Percentiles rank a stretch among this genome's conserved stretches.
These are phyloP conservation scores for Eretmodus cyanostictus DNA, from an alignment of 2,113 vertebrate species.

Conservation along the genomic window DNA sequence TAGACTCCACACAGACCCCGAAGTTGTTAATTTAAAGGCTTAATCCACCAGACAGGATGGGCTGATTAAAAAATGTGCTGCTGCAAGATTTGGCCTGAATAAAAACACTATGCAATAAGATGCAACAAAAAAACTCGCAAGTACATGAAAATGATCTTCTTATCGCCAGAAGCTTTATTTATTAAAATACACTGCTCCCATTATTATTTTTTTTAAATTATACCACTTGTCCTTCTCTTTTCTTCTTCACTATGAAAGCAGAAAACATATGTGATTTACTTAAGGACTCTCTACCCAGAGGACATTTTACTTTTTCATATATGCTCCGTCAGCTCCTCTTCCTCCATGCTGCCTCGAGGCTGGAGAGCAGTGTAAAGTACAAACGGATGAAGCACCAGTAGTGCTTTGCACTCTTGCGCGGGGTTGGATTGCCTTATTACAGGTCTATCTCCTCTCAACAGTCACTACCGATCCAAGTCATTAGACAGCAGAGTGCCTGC, in stretches of 20 bases:
- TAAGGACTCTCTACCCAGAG: background rate
- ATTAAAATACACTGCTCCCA: background rate
- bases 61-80: background rate
- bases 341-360: background rate
- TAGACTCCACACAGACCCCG: background rate
- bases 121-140: background rate
- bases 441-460: conserved; percentile 57
- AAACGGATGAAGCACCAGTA: conserved; percentile 1
- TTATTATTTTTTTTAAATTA: background rate
- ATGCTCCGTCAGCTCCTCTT: background rate
- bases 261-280: background rate
- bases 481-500: conserved; percentile 56
- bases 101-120: background rate
- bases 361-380: background rate
- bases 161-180: background rate
- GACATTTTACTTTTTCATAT: background rate
- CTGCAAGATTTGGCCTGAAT: background rate
- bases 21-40: background rate
- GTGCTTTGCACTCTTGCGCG: background rate
- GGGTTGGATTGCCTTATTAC: conserved; percentile 44
- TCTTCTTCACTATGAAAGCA: background rate
- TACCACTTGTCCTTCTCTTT: background rate
- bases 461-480: conserved; percentile 54
- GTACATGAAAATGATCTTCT: background rate
- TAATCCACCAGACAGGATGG: background rate